Conservation (phyloP, 2,888 invertebrate species). For the Slavum lentiscoides region DNA sequence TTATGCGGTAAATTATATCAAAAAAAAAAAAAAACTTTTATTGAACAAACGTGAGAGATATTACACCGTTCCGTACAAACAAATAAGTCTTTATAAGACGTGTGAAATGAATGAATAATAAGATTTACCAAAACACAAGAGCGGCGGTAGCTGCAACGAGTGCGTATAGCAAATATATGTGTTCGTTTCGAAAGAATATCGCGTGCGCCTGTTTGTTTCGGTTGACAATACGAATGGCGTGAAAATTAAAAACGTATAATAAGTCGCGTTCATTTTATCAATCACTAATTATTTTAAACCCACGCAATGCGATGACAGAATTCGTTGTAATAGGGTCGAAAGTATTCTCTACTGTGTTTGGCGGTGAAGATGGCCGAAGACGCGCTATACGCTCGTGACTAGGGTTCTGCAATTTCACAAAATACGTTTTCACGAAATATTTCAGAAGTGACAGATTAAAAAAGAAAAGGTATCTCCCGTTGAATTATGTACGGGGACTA, state of each 20-base stretch:
- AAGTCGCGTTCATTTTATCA: not conserved
- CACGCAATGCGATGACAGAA: not conserved
- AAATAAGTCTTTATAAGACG: not conserved
- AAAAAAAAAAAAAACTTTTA: not conserved
- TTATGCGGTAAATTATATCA: not conserved
- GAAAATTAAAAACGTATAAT: not conserved
- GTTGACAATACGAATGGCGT: not conserved
- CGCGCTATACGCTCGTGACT: no score
- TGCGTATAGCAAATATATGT: not conserved
- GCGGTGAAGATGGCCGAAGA: no score
- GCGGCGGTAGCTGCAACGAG: not conserved
- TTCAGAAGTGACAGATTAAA: no score
- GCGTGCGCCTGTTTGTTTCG: not conserved
- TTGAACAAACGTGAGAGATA: not conserved
- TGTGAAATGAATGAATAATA: not conserved
- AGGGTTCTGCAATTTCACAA: no score
- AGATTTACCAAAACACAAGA: not conserved
- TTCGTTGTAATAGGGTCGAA: no score
- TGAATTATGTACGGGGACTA: no score
- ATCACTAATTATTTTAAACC: conserved; percentile 16
- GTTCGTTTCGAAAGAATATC: not conserved
- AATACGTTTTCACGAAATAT: no score
- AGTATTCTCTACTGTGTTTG: no score
- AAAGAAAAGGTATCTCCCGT: no score
- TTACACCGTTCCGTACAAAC: not conserved